These are phyloP conservation scores for Lophius piscatorius DNA, from an alignment of 2,113 vertebrate species.

Conservation along the genomic window DNA sequence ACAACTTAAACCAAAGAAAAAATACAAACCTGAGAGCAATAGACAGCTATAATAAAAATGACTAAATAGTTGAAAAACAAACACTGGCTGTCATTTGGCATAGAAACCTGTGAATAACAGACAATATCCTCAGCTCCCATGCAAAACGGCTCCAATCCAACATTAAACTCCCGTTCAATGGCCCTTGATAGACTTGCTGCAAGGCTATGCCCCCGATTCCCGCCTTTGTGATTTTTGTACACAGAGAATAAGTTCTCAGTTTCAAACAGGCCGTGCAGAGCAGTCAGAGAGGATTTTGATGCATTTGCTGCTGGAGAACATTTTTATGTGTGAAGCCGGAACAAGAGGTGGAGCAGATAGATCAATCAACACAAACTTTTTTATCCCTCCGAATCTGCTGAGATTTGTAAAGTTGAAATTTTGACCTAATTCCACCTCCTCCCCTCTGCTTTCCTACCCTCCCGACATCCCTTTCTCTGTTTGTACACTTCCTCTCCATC, in stretches of 20 bases:
- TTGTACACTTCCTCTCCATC: background rate
- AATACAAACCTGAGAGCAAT: too few species aligned
- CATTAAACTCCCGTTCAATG: background rate
- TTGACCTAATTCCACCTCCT: constrained; percentile 62
- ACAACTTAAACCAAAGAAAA: too few species aligned
- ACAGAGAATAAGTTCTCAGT: constrained; percentile 15
- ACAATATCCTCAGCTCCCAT: too few species aligned
- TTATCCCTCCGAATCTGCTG: constrained; percentile 37
- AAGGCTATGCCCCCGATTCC: background rate
- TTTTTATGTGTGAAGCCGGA: constrained; percentile 54
- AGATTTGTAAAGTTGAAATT: constrained; percentile 63
- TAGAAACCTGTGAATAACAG: background rate
- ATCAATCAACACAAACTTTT: constrained; percentile 40
- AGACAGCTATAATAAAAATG: too few species aligned
- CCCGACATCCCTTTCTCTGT: constrained; percentile 16
- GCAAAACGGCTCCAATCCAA: background rate
- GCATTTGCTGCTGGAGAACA: constrained; percentile 37
- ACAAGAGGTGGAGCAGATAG: constrained; percentile 51
- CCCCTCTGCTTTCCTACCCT: constrained; percentile 20
- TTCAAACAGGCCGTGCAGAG: constrained; percentile 32
- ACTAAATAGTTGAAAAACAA: too few species aligned
- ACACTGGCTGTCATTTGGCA: too few species aligned
- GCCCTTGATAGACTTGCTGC: constrained; percentile 28
- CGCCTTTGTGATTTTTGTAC: constrained; percentile 20
- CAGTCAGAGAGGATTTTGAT: constrained; percentile 46